Evolutionary conservation across 2,797 vertebrate species (phyloP).

Genomic region (Lacerta agilis): DNA sequence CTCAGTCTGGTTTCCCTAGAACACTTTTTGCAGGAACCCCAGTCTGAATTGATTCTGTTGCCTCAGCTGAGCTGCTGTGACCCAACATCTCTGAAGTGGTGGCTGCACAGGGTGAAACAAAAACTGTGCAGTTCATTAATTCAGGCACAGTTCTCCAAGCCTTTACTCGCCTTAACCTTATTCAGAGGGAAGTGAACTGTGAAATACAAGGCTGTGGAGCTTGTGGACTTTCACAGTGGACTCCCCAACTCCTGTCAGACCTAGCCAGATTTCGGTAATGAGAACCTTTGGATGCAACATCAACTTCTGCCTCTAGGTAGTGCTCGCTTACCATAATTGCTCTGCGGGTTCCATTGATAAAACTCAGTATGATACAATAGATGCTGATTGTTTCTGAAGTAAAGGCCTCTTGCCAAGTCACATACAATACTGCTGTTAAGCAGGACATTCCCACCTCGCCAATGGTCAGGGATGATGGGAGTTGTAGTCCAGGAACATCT

Average conservation of each 20-base stretch:
- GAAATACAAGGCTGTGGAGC: too few species aligned
- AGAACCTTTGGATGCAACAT: neutral
- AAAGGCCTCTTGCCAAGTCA: neutral
- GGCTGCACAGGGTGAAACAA: neutral
- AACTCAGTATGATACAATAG: neutral
- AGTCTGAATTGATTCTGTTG: neutral
- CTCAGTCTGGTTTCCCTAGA: neutral
- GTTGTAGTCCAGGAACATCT: neutral
- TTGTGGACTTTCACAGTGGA: too few species aligned
- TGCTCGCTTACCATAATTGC: conserved; percentile 8
- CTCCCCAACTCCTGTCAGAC: too few species aligned
- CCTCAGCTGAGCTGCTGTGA: neutral
- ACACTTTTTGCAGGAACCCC: neutral
- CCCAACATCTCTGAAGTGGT: conserved; percentile 17
- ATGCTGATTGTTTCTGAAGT: neutral
- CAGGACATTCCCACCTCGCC: neutral
- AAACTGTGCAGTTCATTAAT: conserved; percentile 3
- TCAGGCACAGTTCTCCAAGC: conserved; percentile 38
- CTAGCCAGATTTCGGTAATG: too few species aligned
- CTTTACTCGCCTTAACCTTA: conserved; percentile 18
- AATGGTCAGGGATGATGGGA: neutral
- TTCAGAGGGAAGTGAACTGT: neutral
- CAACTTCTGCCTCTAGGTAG: conserved; percentile 38
- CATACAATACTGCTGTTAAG: neutral
- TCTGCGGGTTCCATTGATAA: neutral